phyloP scores from a whole-genome alignment of 2,113 vertebrate species.

The Pangasianodon hypophthalmus region DNA sequence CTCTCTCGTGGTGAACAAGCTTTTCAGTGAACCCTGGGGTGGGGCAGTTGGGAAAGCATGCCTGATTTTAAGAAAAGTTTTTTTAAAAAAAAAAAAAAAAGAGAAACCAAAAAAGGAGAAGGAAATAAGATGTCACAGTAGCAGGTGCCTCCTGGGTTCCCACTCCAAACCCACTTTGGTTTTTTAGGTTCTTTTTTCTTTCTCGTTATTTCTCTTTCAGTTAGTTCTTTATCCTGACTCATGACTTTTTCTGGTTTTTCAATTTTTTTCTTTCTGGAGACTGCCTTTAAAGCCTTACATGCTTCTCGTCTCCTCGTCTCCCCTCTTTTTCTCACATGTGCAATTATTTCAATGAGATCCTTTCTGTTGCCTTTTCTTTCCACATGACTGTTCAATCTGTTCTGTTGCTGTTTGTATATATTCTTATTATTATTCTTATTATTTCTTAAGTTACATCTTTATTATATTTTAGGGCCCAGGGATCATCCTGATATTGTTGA shows the following conservation, averaged over 20 bases:
- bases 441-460: constrained; percentile 99
- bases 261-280: constrained; percentile 79
- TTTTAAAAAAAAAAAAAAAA: background rate
- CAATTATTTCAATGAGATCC: constrained; percentile 79
- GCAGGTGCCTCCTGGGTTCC: constrained; percentile 82
- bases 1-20: constrained; percentile 31
- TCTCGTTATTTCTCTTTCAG: constrained; percentile 85
- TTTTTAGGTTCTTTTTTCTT: constrained; percentile 83
- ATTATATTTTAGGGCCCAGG: constrained; percentile 99
- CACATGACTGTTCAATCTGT: constrained; percentile 99
- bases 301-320: constrained; percentile 77
- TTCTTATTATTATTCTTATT: constrained; percentile 80
- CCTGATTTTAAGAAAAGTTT: constrained; percentile 32
- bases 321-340: constrained; percentile 85
- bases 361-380: constrained; percentile 82
- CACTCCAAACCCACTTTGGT: constrained; percentile 78
- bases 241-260: constrained; percentile 84
- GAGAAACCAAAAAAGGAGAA: constrained; percentile 26
- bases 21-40: constrained; percentile 29
- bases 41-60: constrained; percentile 35
- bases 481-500: constrained; percentile 99
- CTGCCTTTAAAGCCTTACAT: constrained; percentile 95
- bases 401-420: constrained; percentile 99
- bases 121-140: constrained; percentile 67
- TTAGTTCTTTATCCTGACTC: constrained; percentile 88